These are phyloP conservation scores for Patagioenas fasciata DNA, from an alignment of 2,113 vertebrate species.

Conservation along the genomic window DNA sequence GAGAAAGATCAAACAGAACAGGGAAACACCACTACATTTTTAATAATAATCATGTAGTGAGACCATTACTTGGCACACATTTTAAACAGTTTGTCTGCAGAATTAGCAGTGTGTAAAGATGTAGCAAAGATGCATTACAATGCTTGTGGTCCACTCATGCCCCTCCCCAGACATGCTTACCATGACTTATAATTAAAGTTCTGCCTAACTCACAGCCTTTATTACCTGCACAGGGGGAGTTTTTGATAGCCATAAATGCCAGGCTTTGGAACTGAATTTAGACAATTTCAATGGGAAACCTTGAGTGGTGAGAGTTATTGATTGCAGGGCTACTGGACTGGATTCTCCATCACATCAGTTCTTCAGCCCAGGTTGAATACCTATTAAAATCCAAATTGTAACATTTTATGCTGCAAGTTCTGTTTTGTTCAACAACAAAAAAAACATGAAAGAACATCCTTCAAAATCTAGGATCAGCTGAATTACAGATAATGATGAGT, in stretches of 20 bases:
- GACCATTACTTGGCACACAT: not conserved
- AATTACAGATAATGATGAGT: not conserved
- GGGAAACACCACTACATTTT: not conserved
- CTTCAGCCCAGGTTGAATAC: not conserved
- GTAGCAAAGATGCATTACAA: not conserved
- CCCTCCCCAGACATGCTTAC: not conserved
- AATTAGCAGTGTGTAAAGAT: not conserved
- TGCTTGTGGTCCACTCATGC: not conserved
- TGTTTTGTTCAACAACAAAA: not conserved
- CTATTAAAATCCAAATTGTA: not conserved
- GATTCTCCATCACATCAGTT: not conserved
- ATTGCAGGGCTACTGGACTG: not conserved
- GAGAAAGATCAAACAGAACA: not conserved
- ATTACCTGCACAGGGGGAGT: not conserved
- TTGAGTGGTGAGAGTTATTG: not conserved
- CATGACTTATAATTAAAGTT: not conserved
- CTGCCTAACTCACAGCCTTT: not conserved
- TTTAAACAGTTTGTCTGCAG: not conserved
- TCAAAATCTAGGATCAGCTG: not conserved
- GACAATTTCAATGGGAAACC: not conserved
- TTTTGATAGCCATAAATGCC: not conserved
- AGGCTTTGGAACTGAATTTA: not conserved
- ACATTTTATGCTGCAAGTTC: not conserved
- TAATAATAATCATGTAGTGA: not conserved
- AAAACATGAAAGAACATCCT: not conserved